Evolutionary conservation across 2,888 invertebrate species (phyloP).

Genomic region (Spicauda simplicius): DNA sequence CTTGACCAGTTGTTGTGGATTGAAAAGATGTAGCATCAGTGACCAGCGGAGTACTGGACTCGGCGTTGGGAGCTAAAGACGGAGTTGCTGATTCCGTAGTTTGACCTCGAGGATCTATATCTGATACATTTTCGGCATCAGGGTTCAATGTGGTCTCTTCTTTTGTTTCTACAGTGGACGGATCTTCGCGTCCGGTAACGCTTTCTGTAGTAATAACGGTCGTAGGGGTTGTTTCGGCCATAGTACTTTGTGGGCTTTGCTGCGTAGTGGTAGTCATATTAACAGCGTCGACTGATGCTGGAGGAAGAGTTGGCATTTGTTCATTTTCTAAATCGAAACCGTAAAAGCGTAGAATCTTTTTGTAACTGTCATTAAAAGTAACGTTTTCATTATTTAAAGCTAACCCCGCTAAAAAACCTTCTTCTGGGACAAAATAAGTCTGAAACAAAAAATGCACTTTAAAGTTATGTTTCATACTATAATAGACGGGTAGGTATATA

Average conservation of each 20-base stretch:
- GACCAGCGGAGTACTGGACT: conserved; percentile 10
- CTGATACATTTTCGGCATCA: conserved; percentile 61
- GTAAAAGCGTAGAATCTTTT: conserved; percentile 90
- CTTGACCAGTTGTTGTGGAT: conserved; percentile 4
- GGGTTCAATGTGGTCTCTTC: conserved; percentile 65
- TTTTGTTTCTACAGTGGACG: conserved; percentile 47
- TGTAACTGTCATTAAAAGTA: conserved; percentile 89
- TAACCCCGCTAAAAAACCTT: conserved; percentile 92
- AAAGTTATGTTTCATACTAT: no score
- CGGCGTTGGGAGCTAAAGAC: conserved; percentile 55
- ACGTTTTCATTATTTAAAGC: conserved; percentile 92
- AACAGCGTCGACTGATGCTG: conserved; percentile 47
- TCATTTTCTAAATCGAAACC: conserved; percentile 90
- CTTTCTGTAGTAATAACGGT: conserved; percentile 47
- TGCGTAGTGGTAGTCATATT: conserved; percentile 44
- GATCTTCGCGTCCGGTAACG: conserved; percentile 50
- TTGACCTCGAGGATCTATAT: conserved; percentile 54
- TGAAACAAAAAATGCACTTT: conserved; percentile 60
- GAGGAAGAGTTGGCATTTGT: conserved; percentile 58
- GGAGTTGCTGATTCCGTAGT: conserved; percentile 54
- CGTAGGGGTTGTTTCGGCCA: conserved; percentile 43
- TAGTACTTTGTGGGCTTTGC: conserved; percentile 34
- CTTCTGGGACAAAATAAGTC: conserved; percentile 93
- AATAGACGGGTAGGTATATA: no score
- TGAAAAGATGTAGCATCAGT: neutral